phyloP scores from a whole-genome alignment of 2,113 vertebrate genomes.

The Phalacrocorax aristotelis region DNA sequence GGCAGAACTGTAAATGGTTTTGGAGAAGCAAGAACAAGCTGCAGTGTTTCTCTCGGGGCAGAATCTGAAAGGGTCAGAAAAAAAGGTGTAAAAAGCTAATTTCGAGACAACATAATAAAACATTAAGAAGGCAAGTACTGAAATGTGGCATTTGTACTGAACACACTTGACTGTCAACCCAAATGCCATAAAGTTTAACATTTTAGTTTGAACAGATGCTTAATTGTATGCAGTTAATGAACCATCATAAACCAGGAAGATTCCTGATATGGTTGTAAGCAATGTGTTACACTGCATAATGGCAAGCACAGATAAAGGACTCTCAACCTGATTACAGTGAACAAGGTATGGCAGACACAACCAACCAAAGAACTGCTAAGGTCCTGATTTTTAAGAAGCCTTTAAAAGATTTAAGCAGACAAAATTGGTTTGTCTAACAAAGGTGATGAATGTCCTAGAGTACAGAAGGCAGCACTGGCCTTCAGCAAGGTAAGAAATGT shows the following conservation, averaged over 20 bases:
- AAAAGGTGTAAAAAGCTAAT: neutral
- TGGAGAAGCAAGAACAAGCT: neutral
- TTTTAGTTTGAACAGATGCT: constrained; percentile 69
- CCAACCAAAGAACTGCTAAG: neutral
- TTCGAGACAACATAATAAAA: neutral
- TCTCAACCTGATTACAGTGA: neutral
- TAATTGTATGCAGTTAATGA: constrained; percentile 65
- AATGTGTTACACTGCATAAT: neutral
- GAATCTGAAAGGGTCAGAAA: neutral
- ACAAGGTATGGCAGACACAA: neutral
- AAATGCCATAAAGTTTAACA: constrained; percentile 59
- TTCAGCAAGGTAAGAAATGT: neutral
- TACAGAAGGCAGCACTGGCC: neutral
- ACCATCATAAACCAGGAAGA: constrained; percentile 47
- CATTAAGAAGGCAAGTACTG: constrained; percentile 29
- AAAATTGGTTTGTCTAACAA: neutral
- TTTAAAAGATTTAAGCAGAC: neutral
- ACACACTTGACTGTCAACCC: constrained; percentile 33
- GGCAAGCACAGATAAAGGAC: neutral
- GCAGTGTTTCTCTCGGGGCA: neutral
- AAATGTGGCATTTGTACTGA: constrained; percentile 36
- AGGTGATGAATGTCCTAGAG: neutral
- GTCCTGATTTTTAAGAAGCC: neutral
- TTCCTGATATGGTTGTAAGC: constrained; percentile 44
- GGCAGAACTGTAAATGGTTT: neutral